These are phyloP conservation scores for Drosophila athabasca DNA, from an alignment of 1,140 invertebrate species.

Conservation along the genomic window DNA sequence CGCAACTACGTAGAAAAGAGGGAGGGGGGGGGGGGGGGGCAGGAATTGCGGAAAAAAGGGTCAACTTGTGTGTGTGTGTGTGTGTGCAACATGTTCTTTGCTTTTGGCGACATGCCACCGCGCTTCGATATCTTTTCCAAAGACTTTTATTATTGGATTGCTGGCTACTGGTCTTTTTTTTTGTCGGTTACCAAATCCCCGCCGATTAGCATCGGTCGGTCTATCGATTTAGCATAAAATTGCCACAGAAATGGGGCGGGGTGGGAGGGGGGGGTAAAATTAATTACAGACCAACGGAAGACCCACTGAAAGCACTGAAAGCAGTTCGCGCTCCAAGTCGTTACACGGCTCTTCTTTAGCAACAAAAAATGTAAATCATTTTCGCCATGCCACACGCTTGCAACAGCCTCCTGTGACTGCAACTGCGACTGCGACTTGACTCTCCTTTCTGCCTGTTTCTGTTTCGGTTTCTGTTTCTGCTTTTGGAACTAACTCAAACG, in stretches of 20 bases:
- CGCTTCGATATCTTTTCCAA: conserved; percentile 45
- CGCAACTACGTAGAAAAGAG: conserved; percentile 2
- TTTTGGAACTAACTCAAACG: conserved; percentile 59
- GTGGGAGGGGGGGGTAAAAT: conserved; percentile 8
- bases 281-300: conserved; percentile 24
- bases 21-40: too few relatives aligned
- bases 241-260: conserved; percentile 32
- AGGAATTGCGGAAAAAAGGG: conserved; percentile 53
- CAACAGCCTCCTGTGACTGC: conserved; percentile 18
- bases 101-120: conserved; percentile 64
- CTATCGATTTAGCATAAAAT: conserved; percentile 46
- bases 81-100: conserved; percentile 21
- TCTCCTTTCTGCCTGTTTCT: conserved; percentile 8
- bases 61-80: conserved; percentile 66
- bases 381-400: conserved; percentile 66
- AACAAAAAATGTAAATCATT: conserved; percentile 83
- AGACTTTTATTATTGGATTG: conserved; percentile 60
- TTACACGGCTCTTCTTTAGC: conserved; percentile 65
- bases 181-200: conserved; percentile 35
- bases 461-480: conserved; percentile 13
- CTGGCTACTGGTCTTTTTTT: conserved; percentile 60
- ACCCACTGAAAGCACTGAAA: conserved; percentile 21
- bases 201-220: conserved; percentile 46
- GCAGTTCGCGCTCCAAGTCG: conserved; percentile 48
- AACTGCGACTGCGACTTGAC: background rate